Evolutionary conservation across 2,797 vertebrate genomes (phyloP).

Genomic region (Enteromius mattozi): DNA sequence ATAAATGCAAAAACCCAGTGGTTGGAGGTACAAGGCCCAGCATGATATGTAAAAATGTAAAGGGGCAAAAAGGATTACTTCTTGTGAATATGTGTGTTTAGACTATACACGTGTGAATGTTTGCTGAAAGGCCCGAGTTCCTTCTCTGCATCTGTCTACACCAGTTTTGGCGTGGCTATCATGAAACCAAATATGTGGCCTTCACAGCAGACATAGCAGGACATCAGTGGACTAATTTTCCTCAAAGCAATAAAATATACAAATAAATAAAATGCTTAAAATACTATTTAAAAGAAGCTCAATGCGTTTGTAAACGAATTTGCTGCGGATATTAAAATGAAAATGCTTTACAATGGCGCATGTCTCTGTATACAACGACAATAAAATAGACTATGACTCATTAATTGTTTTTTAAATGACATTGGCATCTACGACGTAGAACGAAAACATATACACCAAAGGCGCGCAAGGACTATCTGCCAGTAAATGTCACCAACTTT

Average conservation of each 20-base stretch:
- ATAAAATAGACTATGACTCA: slow-evolving; percentile 8
- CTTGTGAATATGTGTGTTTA: neutral
- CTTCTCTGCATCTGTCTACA: neutral
- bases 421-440: slow-evolving; percentile 19
- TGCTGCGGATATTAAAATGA: neutral
- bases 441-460: slow-evolving; percentile 24
- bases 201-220: neutral
- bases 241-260: neutral
- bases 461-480: slow-evolving; percentile 13
- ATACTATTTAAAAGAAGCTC: slow-evolving; percentile 12
- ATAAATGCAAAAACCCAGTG: neutral
- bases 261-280: neutral
- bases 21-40: neutral
- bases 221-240: neutral
- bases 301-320: slow-evolving; percentile 13
- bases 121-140: neutral
- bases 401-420: slow-evolving; percentile 11
- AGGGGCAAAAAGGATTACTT: neutral
- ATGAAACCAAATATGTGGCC: neutral
- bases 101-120: neutral
- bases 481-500: slow-evolving; percentile 44
- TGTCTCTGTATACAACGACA: neutral
- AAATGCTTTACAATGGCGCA: neutral
- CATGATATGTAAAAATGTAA: neutral
- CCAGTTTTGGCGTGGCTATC: neutral